Evolutionary conservation across 2,888 invertebrate genomes (phyloP), one percentile per base, ranked within the genome.

Genomic region (Euclidia mi): DNA sequence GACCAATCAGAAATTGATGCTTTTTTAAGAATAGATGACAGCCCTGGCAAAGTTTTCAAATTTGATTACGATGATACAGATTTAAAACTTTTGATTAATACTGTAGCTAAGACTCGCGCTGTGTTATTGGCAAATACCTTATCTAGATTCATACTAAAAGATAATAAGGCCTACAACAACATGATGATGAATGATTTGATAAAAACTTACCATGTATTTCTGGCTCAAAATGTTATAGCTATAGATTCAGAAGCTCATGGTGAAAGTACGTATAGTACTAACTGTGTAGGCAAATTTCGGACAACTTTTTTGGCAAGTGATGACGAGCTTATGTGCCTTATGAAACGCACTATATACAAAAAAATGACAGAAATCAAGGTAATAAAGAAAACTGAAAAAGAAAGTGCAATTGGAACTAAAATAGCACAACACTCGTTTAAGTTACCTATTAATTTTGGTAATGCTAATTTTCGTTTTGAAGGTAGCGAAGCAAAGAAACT

Each of bases 161-260:
- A 44, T 15, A 64, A 51, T 38, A n/a, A n/a, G n/a, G n/a, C n/a
- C n/a, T 14, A 40, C 10, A 44, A 15, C 32, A 64, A 57, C 32
- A 56, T 71, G 42, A 64, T 69, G 66, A 9, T 31, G 12, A 64
- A 71, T 32, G 58, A 57, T 28, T 18, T 63, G 2, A 61, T 70
- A 11, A 67, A 67, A 53, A 56, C 47, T 0, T 70, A 67, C 49
- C 70, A 70, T 29, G 56, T 71, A 10, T 67, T 34, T 48, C 38
- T 70, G 7, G 55, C 57, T 3, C 42, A 34, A 34, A 11, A 64
- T 1, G 34, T 70, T 18, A 3, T 70, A 6, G 12, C 9, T 11
- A 11, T 32, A 11, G 32, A 32, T 3, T 11, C 32, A 11, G 3
- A 0, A 11, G 11, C 7, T 25, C 7, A 0, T 25, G 7, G 1